A percentile compares a stretch with the other conserved stretches of the same genome.
These are phyloP conservation scores for Parnassius smintheus DNA, from an alignment of 2,888 invertebrate species.

Conservation along the genomic window DNA sequence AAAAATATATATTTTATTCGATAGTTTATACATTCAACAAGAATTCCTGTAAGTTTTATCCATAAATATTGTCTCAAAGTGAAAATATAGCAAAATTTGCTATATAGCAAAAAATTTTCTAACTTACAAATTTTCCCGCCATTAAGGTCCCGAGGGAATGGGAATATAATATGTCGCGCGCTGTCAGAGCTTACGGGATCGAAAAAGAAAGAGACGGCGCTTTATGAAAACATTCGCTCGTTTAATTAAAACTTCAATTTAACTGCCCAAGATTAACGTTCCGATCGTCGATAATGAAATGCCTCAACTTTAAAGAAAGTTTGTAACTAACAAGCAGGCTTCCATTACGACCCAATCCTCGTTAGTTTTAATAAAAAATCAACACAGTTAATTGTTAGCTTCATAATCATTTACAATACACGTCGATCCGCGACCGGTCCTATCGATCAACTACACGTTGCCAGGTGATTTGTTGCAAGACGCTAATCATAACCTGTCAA, in stretches of 20 bases:
- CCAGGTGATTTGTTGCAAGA: constrained; percentile 21
- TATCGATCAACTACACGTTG: constrained; percentile 25
- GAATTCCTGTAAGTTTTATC: no score
- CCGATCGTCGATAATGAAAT: constrained; percentile 2
- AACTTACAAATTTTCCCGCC: no score
- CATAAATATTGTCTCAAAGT: no score
- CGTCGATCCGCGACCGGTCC: constrained; percentile 28
- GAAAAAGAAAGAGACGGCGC: neutral
- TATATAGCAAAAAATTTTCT: no score
- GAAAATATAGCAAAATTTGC: no score
- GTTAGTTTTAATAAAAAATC: constrained; percentile 22
- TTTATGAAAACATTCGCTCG: neutral
- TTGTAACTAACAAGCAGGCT: constrained; percentile 12
- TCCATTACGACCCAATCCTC: constrained; percentile 10
- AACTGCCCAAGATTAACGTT: constrained; percentile 4
- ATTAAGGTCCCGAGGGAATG: no score
- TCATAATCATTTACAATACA: constrained; percentile 25
- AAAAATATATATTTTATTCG: no score
- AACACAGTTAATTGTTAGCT: constrained; percentile 25
- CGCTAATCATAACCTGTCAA: constrained; percentile 26
- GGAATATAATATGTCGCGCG: no score
- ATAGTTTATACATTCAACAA: no score
- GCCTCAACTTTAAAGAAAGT: constrained; percentile 10
- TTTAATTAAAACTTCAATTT: constrained; percentile 13
- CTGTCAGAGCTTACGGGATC: no score